These are phyloP conservation scores for Phenganax marumi DNA, from an alignment of 92 coral and sea anemone genomes.

Conservation along the genomic window DNA sequence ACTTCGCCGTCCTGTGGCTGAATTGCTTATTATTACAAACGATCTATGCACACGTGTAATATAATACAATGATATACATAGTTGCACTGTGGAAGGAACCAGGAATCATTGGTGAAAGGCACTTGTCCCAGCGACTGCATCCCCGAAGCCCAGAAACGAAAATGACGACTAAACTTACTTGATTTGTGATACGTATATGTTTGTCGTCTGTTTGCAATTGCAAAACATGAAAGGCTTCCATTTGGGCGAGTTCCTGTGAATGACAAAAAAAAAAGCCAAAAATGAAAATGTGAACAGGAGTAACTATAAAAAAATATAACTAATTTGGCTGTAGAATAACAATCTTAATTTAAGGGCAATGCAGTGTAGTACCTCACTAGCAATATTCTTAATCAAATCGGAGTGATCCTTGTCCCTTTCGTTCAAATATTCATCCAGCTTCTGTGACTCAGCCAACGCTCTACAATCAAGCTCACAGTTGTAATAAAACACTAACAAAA, in stretches of 20 bases:
- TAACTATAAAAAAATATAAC: background rate
- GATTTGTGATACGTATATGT: slow-evolving; percentile 78
- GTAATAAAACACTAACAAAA: background rate
- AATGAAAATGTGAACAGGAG: background rate
- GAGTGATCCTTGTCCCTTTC: slow-evolving; percentile 75
- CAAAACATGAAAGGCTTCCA: slow-evolving; percentile 92
- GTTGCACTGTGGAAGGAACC: background rate
- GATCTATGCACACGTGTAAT: too few relatives aligned
- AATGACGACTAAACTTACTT: slow-evolving; percentile 50
- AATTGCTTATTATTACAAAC: too few relatives aligned
- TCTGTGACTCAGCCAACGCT: slow-evolving; percentile 14
- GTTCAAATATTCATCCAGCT: slow-evolving; percentile 48
- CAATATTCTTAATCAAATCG: slow-evolving; percentile 70
- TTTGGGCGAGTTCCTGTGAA: slow-evolving; percentile 78
- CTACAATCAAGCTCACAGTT: background rate
- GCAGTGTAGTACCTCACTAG: slow-evolving; percentile 64
- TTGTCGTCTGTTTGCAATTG: slow-evolving; percentile 88
- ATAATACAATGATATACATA: too few relatives aligned
- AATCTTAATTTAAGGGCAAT: background rate
- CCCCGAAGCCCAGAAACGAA: too few relatives aligned
- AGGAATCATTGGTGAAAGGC: background rate
- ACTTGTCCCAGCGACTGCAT: background rate
- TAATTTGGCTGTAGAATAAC: background rate
- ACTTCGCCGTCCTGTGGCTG: too few relatives aligned
- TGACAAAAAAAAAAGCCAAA: background rate